Percentiles rank a stretch among this genome's conserved stretches.
Evolutionary conservation across 2,797 vertebrate species (phyloP).

Genomic region (Pterois miles): DNA sequence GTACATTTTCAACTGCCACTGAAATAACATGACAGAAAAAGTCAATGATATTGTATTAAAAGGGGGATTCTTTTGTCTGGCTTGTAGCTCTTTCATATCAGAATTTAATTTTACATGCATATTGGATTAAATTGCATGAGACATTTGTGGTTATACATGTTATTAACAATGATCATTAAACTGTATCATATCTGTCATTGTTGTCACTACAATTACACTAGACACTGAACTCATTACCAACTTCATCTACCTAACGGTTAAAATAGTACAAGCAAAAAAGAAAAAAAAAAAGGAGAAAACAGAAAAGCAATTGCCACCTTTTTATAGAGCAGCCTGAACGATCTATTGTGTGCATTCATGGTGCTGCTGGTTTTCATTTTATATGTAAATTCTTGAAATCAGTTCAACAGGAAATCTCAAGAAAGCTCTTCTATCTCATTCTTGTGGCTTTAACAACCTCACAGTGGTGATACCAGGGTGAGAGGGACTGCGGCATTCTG

Average conservation of each 20-base stretch:
- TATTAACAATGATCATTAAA: neutral
- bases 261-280: neutral
- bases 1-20: neutral
- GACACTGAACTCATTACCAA: neutral
- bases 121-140: neutral
- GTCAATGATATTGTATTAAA: neutral
- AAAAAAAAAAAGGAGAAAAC: neutral
- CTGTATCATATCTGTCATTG: neutral
- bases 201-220: neutral
- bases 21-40: neutral
- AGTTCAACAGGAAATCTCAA: slow-evolving; percentile 14
- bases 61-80: neutral
- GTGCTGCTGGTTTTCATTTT: slow-evolving; percentile 30
- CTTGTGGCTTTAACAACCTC: neutral
- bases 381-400: slow-evolving; percentile 42
- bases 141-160: neutral
- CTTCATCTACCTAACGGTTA: neutral
- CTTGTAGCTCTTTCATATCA: neutral
- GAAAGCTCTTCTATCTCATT: slow-evolving; percentile 1
- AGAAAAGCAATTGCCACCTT: slow-evolving; percentile 1
- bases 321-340: slow-evolving; percentile 2
- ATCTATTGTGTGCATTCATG: slow-evolving; percentile 24
- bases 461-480: neutral
- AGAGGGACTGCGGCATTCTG: neutral
- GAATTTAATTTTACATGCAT: neutral